These are phyloP conservation scores for Drosophila birchii DNA, from an alignment of 2,888 invertebrate genomes.

Conservation along the genomic window DNA sequence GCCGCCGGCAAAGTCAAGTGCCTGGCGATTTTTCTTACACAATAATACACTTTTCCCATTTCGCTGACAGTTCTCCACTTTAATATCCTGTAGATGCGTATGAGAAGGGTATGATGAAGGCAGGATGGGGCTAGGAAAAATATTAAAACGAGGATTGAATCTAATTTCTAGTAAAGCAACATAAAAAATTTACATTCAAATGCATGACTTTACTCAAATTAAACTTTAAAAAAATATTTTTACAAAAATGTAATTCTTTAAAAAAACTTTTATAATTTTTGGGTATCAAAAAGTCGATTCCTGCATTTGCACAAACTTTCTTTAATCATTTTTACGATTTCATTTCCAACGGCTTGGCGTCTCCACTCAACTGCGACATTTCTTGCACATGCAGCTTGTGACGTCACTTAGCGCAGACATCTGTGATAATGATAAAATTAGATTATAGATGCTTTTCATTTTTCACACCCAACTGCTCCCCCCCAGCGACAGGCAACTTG, in stretches of 20 bases:
- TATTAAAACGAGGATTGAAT: neutral
- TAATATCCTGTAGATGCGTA: slow-evolving; percentile 30
- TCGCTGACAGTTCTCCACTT: slow-evolving; percentile 71
- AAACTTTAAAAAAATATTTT: too few relatives aligned
- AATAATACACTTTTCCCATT: slow-evolving; percentile 79
- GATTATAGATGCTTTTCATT: slow-evolving; percentile 79
- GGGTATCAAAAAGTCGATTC: neutral
- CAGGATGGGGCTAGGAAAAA: too few relatives aligned
- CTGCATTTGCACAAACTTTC: neutral
- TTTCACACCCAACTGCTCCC: slow-evolving; percentile 61
- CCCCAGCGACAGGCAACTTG: slow-evolving; percentile 30
- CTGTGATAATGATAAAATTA: slow-evolving; percentile 83
- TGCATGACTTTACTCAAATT: neutral
- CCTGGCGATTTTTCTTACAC: slow-evolving; percentile 76
- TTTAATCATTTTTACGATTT: slow-evolving; percentile 26
- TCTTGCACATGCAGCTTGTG: slow-evolving; percentile 51
- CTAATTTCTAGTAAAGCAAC: too few relatives aligned
- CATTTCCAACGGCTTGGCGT: slow-evolving; percentile 13
- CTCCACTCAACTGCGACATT: slow-evolving; percentile 35
- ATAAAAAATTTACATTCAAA: neutral
- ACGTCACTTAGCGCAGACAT: slow-evolving; percentile 82
- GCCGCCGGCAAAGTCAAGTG: slow-evolving; percentile 67
- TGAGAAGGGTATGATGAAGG: slow-evolving; percentile 4
- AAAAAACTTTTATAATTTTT: neutral
- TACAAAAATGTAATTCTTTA: neutral